These are phyloP conservation scores for Gymnoscopelus braueri DNA, from an alignment of 2,797 vertebrate genomes.

Conservation along the genomic window DNA sequence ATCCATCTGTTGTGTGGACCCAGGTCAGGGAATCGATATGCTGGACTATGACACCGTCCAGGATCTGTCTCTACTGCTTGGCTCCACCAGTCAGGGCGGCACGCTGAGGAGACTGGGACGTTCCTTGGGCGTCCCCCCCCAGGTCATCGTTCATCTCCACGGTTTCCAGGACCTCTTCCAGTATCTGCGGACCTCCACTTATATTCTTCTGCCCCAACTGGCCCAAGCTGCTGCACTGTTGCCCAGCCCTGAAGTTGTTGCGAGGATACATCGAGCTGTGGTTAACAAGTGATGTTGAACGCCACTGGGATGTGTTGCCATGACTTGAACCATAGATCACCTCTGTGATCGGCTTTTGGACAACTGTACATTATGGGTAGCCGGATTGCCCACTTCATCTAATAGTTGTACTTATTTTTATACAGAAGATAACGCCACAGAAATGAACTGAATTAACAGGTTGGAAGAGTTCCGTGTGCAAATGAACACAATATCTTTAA, in stretches of 20 bases:
- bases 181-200: constrained; percentile 71
- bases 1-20: constrained; percentile 13
- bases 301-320: constrained; percentile 31
- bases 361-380: not conserved
- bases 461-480: not conserved
- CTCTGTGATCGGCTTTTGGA: constrained; percentile 25
- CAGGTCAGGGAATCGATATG: constrained; percentile 65
- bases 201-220: constrained; percentile 69
- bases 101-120: constrained; percentile 49
- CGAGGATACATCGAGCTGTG: constrained; percentile 66
- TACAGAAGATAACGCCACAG: too few species aligned
- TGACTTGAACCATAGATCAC: constrained; percentile 25
- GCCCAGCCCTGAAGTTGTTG: constrained; percentile 60
- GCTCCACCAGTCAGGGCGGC: constrained; percentile 35
- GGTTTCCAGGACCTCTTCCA: constrained; percentile 73
- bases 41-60: constrained; percentile 71
- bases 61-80: constrained; percentile 69
- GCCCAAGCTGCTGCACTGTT: constrained; percentile 64
- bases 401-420: not conserved
- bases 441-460: constrained; percentile 4
- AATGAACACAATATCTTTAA: not conserved
- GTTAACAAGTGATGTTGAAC: constrained; percentile 46
- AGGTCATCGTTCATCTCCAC: constrained; percentile 56
- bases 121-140: constrained; percentile 63
- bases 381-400: not conserved